A percentile compares a stretch with the other conserved stretches of the same genome.
Conservation (phyloP, 2,113 vertebrate genomes). For the Sula dactylatra region DNA sequence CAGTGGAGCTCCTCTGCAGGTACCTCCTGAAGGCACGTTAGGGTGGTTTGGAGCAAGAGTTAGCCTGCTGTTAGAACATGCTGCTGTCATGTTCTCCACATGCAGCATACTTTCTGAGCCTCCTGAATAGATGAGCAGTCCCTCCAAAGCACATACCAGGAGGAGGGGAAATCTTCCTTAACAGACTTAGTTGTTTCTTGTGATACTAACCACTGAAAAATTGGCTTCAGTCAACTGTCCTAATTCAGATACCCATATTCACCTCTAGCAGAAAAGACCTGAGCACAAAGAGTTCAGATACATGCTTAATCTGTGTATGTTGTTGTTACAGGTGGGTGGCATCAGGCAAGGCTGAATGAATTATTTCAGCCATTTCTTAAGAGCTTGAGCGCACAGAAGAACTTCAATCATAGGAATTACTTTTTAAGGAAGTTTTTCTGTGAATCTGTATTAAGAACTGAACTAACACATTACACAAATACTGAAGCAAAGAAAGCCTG, state of each 20-base stretch:
- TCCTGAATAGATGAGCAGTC: neutral
- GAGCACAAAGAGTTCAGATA: neutral
- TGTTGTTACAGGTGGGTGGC: neutral
- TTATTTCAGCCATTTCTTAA: neutral
- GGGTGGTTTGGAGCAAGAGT: neutral
- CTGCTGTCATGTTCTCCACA: accelerated
- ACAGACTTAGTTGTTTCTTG: neutral
- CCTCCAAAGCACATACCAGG: neutral
- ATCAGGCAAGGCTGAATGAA: neutral
- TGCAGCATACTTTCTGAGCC: neutral
- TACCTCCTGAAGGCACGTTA: neutral
- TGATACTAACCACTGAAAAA: neutral
- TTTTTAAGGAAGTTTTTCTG: neutral
- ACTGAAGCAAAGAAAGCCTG: neutral
- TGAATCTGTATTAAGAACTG: neutral
- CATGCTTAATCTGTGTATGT: no score
- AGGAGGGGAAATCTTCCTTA: neutral
- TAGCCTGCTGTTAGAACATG: neutral
- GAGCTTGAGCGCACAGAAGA: neutral
- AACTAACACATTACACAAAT: neutral
- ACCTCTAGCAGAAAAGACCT: neutral
- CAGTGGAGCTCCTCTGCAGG: neutral
- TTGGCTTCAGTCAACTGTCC: neutral
- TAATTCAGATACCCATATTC: neutral
- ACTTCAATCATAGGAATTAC: neutral